Conservation (phyloP, 2,797 vertebrate species). For the Hydrophis major region DNA sequence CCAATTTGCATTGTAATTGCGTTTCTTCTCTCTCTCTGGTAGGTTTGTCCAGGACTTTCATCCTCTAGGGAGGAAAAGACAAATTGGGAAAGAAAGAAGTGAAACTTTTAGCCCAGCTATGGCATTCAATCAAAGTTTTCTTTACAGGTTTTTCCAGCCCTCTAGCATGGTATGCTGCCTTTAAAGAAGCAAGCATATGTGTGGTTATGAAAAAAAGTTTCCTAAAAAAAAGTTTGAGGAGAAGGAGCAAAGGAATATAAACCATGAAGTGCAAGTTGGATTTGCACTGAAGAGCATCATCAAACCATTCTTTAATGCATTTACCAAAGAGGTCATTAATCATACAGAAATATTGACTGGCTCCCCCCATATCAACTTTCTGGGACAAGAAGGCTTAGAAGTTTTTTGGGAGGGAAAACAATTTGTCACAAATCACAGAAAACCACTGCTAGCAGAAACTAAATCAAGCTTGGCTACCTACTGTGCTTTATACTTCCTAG, state of each 20-base stretch:
- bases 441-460: constrained; percentile 33
- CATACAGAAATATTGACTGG: neutral
- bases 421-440: constrained; percentile 48
- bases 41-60: constrained; percentile 86
- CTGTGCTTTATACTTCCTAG: neutral
- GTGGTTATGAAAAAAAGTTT: constrained; percentile 43
- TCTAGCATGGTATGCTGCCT: neutral
- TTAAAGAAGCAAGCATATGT: constrained; percentile 34
- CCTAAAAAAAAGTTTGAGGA: neutral
- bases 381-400: constrained; percentile 44
- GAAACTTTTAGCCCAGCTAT: constrained; percentile 55
- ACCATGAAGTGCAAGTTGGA: fast-evolving
- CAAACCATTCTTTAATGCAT: constrained; percentile 37
- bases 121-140: constrained; percentile 40
- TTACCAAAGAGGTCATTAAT: constrained; percentile 45
- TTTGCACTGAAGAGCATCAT: constrained; percentile 53
- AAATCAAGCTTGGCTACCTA: constrained; percentile 60
- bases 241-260: neutral
- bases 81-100: constrained; percentile 47
- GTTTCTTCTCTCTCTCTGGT: constrained; percentile 93
- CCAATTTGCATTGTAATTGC: constrained; percentile 84
- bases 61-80: constrained; percentile 79
- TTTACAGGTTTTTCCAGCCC: constrained; percentile 35
- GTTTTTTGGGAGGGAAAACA: constrained; percentile 27
- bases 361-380: constrained; percentile 39